Conservation (phyloP, 1,140 invertebrate genomes). For the Scaptomyza hsui region DNA sequence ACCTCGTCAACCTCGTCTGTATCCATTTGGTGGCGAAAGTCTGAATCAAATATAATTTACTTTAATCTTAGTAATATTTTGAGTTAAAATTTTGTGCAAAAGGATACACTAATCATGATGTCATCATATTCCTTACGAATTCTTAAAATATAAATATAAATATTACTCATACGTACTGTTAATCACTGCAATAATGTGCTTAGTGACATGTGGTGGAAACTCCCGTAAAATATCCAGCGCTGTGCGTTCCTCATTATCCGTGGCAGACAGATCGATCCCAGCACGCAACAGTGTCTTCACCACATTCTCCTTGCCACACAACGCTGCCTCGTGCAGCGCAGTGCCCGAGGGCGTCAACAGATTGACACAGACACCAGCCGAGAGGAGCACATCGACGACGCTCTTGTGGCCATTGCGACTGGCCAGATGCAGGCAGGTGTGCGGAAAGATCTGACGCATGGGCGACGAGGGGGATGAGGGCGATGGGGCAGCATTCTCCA, state of each 20-base stretch:
- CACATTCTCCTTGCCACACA: conserved; percentile 96
- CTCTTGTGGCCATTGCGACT: conserved; percentile 94
- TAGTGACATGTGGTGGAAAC: conserved; percentile 94
- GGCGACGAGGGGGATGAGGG: conserved; percentile 72
- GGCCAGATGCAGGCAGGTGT: conserved; percentile 96
- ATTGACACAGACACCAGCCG: conserved; percentile 95
- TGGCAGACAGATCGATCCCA: conserved; percentile 92
- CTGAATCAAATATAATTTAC: conserved; percentile 18
- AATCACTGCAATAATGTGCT: conserved; percentile 92
- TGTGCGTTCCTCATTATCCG: conserved; percentile 91
- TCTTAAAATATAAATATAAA: background rate
- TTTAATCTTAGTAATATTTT: background rate
- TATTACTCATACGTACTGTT: conserved; percentile 88
- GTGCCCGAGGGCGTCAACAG: conserved; percentile 94
- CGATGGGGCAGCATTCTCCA: conserved; percentile 55
- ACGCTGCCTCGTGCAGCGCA: conserved; percentile 96
- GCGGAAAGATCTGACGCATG: conserved; percentile 86
- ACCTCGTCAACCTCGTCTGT: conserved; percentile 76
- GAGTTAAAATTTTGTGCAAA: too few relatives aligned
- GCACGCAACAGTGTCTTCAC: conserved; percentile 92
- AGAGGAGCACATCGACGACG: conserved; percentile 92
- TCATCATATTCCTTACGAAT: too few relatives aligned
- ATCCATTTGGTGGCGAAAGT: conserved; percentile 80
- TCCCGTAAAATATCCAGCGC: conserved; percentile 94
- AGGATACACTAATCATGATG: too few relatives aligned